A percentile compares a stretch with the other conserved stretches of the same genome.
phyloP scores from a whole-genome alignment of 1,140 invertebrate genomes.

The Hylaeus volcanicus region DNA sequence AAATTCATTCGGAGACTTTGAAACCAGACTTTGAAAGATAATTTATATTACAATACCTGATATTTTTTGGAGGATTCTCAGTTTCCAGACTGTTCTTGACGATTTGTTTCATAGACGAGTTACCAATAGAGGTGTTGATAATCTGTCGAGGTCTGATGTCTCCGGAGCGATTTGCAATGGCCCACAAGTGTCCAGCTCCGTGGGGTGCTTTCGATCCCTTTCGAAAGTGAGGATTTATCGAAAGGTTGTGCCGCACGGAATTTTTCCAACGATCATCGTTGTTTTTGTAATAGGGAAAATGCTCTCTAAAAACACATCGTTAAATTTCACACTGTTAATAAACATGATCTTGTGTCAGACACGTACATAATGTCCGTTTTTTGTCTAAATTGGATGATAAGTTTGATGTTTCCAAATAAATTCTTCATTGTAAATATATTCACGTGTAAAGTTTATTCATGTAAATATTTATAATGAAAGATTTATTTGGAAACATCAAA shows the following conservation, averaged over 20 bases:
- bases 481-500: too few species aligned
- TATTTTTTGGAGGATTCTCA: constrained; percentile 28
- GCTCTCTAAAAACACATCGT: constrained; percentile 83
- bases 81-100: constrained; percentile 20
- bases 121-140: constrained; percentile 3
- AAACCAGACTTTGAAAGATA: background rate
- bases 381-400: too few species aligned
- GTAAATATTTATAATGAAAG: too few species aligned
- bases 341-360: too few species aligned
- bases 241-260: constrained; percentile 92
- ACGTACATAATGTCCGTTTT: too few species aligned
- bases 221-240: constrained; percentile 93
- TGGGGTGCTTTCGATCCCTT: constrained; percentile 91
- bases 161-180: constrained; percentile 85
- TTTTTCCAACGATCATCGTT: constrained; percentile 95
- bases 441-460: too few species aligned
- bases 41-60: constrained; percentile 35
- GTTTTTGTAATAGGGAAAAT: constrained; percentile 92
- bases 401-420: too few species aligned
- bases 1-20: too few species aligned
- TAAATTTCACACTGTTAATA: too few species aligned
- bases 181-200: constrained; percentile 93
- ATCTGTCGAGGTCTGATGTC: constrained; percentile 74
- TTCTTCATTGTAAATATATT: too few species aligned
- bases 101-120: constrained; percentile 20